Base-by-base conservation (phyloP, 2,113 vertebrate genomes). In the Xerus inauris region DNA sequence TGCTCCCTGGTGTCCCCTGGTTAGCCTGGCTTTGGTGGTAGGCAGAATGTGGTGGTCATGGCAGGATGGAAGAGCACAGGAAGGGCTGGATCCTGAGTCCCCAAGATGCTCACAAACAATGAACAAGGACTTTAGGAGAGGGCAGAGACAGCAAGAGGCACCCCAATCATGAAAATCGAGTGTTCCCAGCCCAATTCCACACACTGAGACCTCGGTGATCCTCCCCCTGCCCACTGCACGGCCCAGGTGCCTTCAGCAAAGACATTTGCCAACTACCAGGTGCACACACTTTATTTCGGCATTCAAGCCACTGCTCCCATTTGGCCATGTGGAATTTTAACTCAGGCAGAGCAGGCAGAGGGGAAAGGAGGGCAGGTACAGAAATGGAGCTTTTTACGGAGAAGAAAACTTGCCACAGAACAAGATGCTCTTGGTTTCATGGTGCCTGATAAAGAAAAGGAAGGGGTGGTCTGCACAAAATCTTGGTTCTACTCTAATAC, bases 361-460 rank as follows among this genome's bases (percentile, higher is more conserved):
- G 5, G 1, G 0, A 65, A 76, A n/a, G 13, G 3, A 28, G 7
- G 1, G 2, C 1, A 5, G 0, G 4, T 6, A 17, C 7, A 24
- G 22, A 0, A 3, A 35, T 1, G 24, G 13, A 3, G 20, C 51
- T 72, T 76, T 65, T 90, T 73, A 99, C 0, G 99, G 99, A 42
- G 98, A 98, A 72, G 92, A 98, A 81, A 98, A 98, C 6, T 98
- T 98, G 65, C 99, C 99, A 9, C 97, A 99, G 95, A 99, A 99
- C 71, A 99, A 77, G 90, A 99, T 96, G 93, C 80, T 98, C 3
- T 32, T 76, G 38, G 97, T 98, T 87, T 67, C 82, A 19, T 92
- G 98, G 87, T 99, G 98, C 32, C 81, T 86, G 92, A 99, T 98
- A 80, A 99, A 98, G 93, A 99, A 99, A 6, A 99, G 96, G 95